These are phyloP conservation scores for Gadus macrocephalus DNA, from an alignment of 2,113 vertebrate genomes.

Conservation along the genomic window DNA sequence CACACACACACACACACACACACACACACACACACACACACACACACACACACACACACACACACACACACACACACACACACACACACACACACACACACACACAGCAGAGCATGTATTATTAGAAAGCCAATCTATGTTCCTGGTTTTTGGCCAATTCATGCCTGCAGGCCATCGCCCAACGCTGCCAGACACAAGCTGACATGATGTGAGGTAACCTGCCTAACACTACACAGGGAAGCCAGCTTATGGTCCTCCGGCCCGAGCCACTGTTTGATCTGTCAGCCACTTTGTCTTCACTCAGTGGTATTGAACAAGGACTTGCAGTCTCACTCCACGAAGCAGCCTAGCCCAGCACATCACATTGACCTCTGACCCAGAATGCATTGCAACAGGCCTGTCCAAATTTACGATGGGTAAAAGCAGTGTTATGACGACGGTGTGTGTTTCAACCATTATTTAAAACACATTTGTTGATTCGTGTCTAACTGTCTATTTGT, in stretches of 20 bases:
- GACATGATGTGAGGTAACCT: slow-evolving; percentile 17
- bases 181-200: slow-evolving; percentile 21
- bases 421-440: no score
- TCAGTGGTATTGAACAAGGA: no score
- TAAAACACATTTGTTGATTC: no score
- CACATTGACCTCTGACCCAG: no score
- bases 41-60: slow-evolving; percentile 1
- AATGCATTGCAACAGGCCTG: no score
- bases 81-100: background rate
- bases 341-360: no score
- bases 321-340: no score
- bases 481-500: no score
- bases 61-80: background rate
- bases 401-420: no score
- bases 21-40: slow-evolving; percentile 14
- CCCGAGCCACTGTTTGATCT: slow-evolving; percentile 31
- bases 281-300: slow-evolving; percentile 12
- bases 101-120: slow-evolving; percentile 6
- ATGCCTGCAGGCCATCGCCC: slow-evolving; percentile 6
- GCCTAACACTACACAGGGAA: no score
- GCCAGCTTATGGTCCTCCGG: no score
- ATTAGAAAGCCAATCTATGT: slow-evolving; percentile 16
- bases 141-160: background rate
- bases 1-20: background rate
- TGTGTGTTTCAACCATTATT: no score